These are phyloP conservation scores for Acleris cristana DNA, from an alignment of 2,888 invertebrate species.

Conservation along the genomic window DNA sequence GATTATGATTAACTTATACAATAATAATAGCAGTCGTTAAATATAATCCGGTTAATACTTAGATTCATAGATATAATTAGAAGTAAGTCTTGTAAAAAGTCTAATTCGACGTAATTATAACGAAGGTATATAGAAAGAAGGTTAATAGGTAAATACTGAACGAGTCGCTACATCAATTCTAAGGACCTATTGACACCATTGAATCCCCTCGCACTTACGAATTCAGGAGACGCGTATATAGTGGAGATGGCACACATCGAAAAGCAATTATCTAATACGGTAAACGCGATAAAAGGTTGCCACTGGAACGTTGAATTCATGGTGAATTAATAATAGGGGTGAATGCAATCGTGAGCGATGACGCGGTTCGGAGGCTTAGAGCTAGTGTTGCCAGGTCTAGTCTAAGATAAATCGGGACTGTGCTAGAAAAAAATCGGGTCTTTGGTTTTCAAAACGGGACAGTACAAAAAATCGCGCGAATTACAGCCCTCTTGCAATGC, in stretches of 20 bases:
- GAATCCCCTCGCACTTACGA: constrained; percentile 25
- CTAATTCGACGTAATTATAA: not conserved
- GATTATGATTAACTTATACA: not conserved
- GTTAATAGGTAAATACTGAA: not conserved
- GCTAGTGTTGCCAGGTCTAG: too few relatives aligned
- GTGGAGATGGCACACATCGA: constrained; percentile 28
- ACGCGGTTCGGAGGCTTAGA: constrained; percentile 46
- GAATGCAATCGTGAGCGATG: constrained; percentile 49
- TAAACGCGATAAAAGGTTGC: constrained; percentile 42
- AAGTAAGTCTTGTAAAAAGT: too few relatives aligned
- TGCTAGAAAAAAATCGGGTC: too few relatives aligned
- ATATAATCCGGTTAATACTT: too few relatives aligned
- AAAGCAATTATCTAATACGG: constrained; percentile 38
- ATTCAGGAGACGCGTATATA: constrained; percentile 19
- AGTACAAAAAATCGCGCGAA: too few relatives aligned
- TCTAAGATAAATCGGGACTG: too few relatives aligned
- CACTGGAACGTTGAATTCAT: constrained; percentile 45
- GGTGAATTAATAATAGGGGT: constrained; percentile 49
- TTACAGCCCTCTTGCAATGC: too few relatives aligned
- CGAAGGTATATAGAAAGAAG: not conserved
- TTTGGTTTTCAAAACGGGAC: too few relatives aligned
- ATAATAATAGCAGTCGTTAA: not conserved
- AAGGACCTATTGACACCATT: constrained; percentile 6
- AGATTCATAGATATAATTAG: too few relatives aligned
- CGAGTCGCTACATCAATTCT: not conserved